phyloP scores from a whole-genome alignment of 2,888 invertebrate genomes.

The Antitype chi region DNA sequence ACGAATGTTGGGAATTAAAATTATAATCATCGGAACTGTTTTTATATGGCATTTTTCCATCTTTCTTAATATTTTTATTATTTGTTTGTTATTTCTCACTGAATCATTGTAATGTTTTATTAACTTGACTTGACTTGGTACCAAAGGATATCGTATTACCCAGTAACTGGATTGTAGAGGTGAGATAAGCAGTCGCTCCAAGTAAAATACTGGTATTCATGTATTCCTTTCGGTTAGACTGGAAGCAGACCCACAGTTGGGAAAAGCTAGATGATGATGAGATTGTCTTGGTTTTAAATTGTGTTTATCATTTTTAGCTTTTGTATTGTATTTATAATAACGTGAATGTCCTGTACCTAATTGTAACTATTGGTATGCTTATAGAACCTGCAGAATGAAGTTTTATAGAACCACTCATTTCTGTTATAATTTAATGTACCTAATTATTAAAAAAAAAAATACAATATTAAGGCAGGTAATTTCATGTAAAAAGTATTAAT shows the following conservation, averaged over 20 bases:
- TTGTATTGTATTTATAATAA: background rate
- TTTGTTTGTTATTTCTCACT: background rate
- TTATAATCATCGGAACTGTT: background rate
- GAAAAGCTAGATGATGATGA: background rate
- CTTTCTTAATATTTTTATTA: background rate
- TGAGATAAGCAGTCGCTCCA: background rate
- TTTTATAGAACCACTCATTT: background rate
- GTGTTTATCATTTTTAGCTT: background rate
- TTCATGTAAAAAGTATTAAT: background rate
- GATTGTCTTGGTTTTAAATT: background rate
- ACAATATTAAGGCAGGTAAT: background rate
- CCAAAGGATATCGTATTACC: background rate
- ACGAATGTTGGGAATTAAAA: background rate
- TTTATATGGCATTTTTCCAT: too few relatives aligned
- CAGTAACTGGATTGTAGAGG: background rate
- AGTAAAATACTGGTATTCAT: background rate
- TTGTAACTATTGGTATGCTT: background rate
- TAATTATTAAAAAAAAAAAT: background rate
- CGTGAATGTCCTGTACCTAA: background rate
- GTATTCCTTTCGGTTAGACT: background rate
- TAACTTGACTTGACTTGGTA: background rate
- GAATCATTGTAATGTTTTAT: background rate
- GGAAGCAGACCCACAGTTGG: background rate
- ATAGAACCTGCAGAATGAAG: background rate
- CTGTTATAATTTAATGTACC: too few relatives aligned